phyloP scores from a whole-genome alignment of 2,797 vertebrate species.

The Anisognathus igniventris region DNA sequence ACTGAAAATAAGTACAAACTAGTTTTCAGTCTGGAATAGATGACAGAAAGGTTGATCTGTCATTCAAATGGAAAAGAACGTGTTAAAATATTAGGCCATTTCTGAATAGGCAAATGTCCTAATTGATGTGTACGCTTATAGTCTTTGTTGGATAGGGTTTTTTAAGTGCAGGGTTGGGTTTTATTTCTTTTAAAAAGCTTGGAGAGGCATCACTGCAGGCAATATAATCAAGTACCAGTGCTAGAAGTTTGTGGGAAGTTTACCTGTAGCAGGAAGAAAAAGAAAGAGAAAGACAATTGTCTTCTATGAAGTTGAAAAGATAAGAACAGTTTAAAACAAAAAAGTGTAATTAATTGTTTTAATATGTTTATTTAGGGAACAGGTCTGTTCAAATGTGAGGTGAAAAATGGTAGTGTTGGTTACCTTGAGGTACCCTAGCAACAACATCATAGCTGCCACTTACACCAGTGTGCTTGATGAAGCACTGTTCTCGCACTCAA shows the following conservation, averaged over 20 bases:
- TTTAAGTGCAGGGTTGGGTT: rapidly evolving
- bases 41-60: neutral
- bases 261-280: neutral
- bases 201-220: neutral
- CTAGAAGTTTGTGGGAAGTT: neutral
- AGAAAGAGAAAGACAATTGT: neutral
- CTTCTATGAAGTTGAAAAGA: neutral
- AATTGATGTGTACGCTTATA: neutral
- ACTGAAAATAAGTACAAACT: neutral
- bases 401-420: neutral
- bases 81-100: neutral
- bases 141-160: neutral
- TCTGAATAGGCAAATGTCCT: neutral
- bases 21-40: neutral
- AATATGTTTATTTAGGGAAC: neutral
- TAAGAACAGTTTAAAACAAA: neutral
- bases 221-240: neutral
- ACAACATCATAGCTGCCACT: neutral
- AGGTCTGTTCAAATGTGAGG: neutral
- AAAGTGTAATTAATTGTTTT: neutral
- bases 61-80: neutral
- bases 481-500: neutral
- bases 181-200: neutral
- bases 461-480: neutral
- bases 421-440: neutral